phyloP scores from a whole-genome alignment of 2,888 invertebrate species.

The Geophilus truncorum region DNA sequence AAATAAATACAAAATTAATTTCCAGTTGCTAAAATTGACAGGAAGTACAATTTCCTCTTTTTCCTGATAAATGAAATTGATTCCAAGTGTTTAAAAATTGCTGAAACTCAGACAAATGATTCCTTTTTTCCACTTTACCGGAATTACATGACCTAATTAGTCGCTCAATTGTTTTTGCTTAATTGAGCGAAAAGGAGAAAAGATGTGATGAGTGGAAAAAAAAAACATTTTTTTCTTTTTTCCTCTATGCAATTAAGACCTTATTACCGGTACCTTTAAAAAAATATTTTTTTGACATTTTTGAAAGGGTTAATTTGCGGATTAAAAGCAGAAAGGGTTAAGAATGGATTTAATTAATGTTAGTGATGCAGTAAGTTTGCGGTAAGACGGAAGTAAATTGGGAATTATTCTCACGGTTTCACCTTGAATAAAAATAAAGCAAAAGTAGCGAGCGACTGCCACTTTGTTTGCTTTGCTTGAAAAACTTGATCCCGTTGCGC shows the following conservation, averaged over 20 bases:
- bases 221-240: background rate
- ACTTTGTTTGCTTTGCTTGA: background rate
- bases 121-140: background rate
- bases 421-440: constrained; percentile 3
- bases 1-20: background rate
- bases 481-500: background rate
- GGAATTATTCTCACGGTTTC: background rate
- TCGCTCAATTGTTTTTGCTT: constrained; percentile 21
- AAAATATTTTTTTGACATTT: background rate
- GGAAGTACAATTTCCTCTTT: background rate
- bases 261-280: background rate
- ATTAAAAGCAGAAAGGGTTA: background rate
- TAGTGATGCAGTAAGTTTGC: background rate
- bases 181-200: background rate
- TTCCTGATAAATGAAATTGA: background rate
- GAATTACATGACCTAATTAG: background rate
- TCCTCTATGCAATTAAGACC: background rate
- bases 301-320: background rate
- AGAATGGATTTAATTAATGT: background rate
- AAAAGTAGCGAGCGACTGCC: background rate
- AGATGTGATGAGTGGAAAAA: background rate
- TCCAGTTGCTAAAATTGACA: background rate
- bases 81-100: background rate
- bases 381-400: background rate
- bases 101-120: background rate